Base-by-base conservation (phyloP, 2,888 invertebrate species). In the Parasteatoda lunata region DNA sequence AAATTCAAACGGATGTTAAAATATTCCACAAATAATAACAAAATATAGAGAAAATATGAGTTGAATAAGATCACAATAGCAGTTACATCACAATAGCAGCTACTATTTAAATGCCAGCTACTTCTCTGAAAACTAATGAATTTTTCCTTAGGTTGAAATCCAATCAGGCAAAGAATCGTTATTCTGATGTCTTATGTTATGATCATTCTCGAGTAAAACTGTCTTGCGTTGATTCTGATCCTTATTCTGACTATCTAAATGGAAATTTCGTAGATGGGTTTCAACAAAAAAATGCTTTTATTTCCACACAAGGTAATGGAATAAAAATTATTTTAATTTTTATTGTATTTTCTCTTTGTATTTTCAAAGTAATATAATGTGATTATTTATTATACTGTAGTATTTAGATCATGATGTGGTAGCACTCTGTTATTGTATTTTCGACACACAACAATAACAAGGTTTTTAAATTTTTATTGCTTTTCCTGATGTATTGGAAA, bases 251-350 rank as follows among this genome's bases (percentile, higher is more conserved):
- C 93, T 98, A 98, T 92, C 98, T 98, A 92, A 98, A 99, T 93
- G 98, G 98, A 84, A 98, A 98, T 93, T 98, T 96, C 93, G 98
- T 98, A 79, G 98, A 98, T 93, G 98, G 98, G 30, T 98, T 98
- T 93, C 97, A 97, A 92, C 98, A 98, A 93, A 97, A 97, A 92
- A 97, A 97, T 93, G 98, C 98, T 80, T 99, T 97, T 93, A 98
- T 99, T 91, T 98, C 97, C 91, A 98, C 98, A 90, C 98, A 99
- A 94, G 98, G 96, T 96, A 90, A 91, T 91, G 88, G 8, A 13
- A 59, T 59, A 0, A 30, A 30, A 30, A 30, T 30, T 30, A 30
- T 30, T 30, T 30, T 2, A 30, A 30, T 30, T 30, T 30, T n/a
- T n/a, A n/a, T n/a, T n/a, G n/a, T n/a, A n/a, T n/a, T n/a, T 1